These are phyloP conservation scores for Rhagonycha fulva DNA, from an alignment of 2,888 invertebrate species.

Conservation along the genomic window DNA sequence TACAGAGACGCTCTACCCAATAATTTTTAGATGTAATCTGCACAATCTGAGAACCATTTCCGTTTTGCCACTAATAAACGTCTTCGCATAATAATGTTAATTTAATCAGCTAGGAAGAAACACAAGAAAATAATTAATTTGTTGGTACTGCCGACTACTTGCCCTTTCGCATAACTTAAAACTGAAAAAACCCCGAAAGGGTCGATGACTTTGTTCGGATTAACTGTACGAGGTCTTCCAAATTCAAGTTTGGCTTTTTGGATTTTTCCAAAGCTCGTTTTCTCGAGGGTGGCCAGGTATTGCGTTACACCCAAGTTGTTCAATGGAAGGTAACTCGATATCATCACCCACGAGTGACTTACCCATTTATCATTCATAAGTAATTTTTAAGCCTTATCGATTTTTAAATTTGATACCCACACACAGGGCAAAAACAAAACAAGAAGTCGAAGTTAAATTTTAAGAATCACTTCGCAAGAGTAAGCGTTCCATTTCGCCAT, in stretches of 20 bases:
- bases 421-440: too few relatives aligned
- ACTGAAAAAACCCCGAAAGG: not conserved
- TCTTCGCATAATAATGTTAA: not conserved
- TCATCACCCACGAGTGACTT: not conserved
- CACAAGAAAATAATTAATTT: not conserved
- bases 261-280: not conserved
- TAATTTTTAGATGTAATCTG: slow-evolving; percentile 22
- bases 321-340: not conserved
- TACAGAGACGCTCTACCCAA: slow-evolving; percentile 10
- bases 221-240: not conserved
- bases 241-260: not conserved
- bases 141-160: not conserved
- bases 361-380: too few relatives aligned
- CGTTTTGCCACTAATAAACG: not conserved
- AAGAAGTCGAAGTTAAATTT: not conserved
- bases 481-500: not conserved
- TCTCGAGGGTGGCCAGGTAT: not conserved
- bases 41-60: not conserved
- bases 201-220: not conserved
- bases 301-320: not conserved
- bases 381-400: too few relatives aligned
- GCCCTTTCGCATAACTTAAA: not conserved
- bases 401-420: too few relatives aligned
- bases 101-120: not conserved
- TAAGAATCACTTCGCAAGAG: not conserved